Percentiles rank a stretch among this genome's conserved stretches.
These are phyloP conservation scores for Platycnemis pennipes DNA, from an alignment of 2,888 invertebrate species.

Conservation along the genomic window DNA sequence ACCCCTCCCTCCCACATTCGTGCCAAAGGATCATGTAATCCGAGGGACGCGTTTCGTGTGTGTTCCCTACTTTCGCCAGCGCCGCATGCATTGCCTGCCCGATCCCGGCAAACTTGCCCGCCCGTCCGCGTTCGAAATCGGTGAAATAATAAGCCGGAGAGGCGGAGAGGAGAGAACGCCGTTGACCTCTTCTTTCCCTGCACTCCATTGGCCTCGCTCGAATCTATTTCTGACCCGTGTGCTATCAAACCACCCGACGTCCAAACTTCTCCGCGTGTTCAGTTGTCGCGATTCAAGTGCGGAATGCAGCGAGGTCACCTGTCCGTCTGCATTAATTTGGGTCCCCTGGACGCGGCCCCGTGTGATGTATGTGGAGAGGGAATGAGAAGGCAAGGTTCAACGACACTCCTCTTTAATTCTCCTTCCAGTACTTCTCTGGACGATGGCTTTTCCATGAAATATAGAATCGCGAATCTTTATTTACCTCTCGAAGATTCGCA, in stretches of 20 bases:
- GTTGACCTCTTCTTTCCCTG: background rate
- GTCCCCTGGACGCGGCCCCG: background rate
- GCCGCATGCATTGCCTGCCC: background rate
- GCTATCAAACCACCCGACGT: background rate
- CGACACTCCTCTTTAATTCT: background rate
- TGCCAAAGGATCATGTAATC: slow-evolving; percentile 11
- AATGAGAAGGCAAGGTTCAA: background rate
- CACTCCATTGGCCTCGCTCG: background rate
- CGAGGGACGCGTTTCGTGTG: background rate
- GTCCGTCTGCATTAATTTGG: background rate
- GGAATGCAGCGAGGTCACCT: background rate
- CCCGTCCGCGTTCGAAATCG: background rate
- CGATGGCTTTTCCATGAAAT: no score
- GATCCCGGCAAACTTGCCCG: background rate
- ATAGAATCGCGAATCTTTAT: no score
- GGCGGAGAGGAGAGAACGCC: background rate
- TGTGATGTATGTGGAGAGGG: no score
- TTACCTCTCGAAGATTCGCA: no score
- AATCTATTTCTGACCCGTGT: slow-evolving; percentile 8
- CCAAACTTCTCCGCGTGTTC: background rate
- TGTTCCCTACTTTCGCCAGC: background rate
- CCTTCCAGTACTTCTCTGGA: no score
- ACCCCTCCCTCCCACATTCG: no score
- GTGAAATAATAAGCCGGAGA: slow-evolving; percentile 28
- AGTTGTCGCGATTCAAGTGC: background rate